These are phyloP conservation scores for Loripinus fragilis DNA, from an alignment of 2,888 invertebrate genomes.

Conservation along the genomic window DNA sequence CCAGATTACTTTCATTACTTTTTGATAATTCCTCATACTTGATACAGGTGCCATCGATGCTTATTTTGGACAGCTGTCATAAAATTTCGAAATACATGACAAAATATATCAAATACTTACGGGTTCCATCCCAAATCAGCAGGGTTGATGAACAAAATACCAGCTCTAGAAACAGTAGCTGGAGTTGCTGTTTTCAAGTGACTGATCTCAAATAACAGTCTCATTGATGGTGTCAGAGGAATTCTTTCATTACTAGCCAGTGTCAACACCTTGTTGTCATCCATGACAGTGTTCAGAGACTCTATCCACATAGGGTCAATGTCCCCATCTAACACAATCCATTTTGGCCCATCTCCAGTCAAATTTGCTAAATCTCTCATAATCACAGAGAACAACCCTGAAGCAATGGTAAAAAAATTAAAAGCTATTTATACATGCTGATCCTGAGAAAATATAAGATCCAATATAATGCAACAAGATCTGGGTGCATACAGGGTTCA, in stretches of 20 bases:
- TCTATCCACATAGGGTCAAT: constrained; percentile 99
- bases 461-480: no score
- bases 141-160: constrained; percentile 97
- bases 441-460: no score
- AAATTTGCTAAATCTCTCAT: constrained; percentile 98
- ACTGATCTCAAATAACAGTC: constrained; percentile 97
- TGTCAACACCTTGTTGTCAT: constrained; percentile 98
- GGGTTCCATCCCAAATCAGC: constrained; percentile 98
- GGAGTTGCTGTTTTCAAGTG: constrained; percentile 97
- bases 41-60: no score
- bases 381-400: constrained; percentile 95
- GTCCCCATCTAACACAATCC: constrained; percentile 98
- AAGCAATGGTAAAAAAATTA: neutral
- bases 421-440: no score
- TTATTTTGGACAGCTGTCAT: no score
- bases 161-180: constrained; percentile 98
- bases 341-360: constrained; percentile 91
- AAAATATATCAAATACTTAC: constrained; percentile 85
- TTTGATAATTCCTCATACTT: no score
- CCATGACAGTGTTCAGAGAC: constrained; percentile 98
- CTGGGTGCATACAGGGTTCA: no score
- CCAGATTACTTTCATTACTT: no score
- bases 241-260: constrained; percentile 98
- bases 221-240: constrained; percentile 95
- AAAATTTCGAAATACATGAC: no score